Percentiles rank a stretch among this genome's conserved stretches.
phyloP scores from a whole-genome alignment of 2,113 vertebrate genomes.

The Anas platyrhynchos region DNA sequence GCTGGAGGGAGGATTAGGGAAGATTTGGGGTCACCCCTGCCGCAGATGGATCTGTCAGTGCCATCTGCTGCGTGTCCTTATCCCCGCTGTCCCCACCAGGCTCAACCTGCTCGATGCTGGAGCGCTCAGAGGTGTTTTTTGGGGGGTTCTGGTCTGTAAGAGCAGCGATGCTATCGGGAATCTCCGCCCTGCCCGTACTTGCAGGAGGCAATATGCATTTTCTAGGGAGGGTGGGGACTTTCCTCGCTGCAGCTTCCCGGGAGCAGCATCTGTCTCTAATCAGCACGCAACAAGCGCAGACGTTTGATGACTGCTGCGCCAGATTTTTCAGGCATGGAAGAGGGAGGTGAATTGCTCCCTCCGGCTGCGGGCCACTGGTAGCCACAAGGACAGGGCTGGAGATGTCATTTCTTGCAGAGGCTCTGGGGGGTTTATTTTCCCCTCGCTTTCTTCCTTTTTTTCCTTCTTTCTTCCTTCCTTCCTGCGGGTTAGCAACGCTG shows the following conservation, averaged over 20 bases:
- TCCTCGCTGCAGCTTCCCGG: background rate
- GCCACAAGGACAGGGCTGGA: background rate
- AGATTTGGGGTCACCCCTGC: background rate
- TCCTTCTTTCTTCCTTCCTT: too few species aligned
- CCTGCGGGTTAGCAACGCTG: background rate
- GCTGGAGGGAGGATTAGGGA: background rate
- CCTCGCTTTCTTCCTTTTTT: too few species aligned
- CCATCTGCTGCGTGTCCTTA: background rate
- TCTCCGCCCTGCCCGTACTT: background rate
- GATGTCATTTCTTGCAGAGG: background rate
- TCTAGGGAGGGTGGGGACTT: background rate
- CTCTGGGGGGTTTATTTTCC: background rate
- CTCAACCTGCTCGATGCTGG: background rate
- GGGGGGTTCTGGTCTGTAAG: background rate
- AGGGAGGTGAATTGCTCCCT: background rate
- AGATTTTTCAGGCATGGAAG: background rate
- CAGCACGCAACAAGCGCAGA: background rate
- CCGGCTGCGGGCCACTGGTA: background rate
- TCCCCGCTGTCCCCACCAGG: background rate
- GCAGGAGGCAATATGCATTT: background rate
- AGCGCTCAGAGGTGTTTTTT: background rate
- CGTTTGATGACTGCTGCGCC: accelerated
- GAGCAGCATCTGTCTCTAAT: background rate
- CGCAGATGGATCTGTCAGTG: background rate
- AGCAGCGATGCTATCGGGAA: slow-evolving; percentile 1